Evolutionary conservation across 2,797 vertebrate species (phyloP), one percentile per base, ranked within the genome.

Genomic region (Buceros bicornis): DNA sequence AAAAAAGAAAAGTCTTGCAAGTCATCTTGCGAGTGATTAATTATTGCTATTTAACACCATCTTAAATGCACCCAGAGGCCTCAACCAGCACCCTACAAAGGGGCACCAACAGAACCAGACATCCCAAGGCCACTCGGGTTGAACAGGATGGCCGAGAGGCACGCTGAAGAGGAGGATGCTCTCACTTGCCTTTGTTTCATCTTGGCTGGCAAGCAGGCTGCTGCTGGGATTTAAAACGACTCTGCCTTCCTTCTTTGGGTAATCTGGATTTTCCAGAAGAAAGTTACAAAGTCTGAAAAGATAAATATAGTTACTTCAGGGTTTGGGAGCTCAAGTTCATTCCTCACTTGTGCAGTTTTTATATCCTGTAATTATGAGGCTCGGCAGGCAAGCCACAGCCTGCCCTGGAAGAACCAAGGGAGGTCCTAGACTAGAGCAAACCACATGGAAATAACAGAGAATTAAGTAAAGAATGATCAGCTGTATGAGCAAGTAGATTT

Each of bases 221-320:
- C 99, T 99, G 95, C 97, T 99, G 79, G 98, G 98, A 70, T 98
- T 98, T 93, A 99, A 98, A 91, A 98, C 96, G 61, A 98, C 95
- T 82, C 97, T 97, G 83, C 97, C 98, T 92, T 98, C 98, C 93
- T 98, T 98, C 97, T 98, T 99, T 70, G 99, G 99, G 96, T 99
- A 99, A 95, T 99, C 98, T 57, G 99, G 99, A 87, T 99, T 99
- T 98, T 99, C 99, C 98, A 99, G 98, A 97, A 99, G 98, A 97
- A 99, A 98, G 98, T 99, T 99, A 98, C 99, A 99, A 97, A 99
- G 98, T 90, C 99, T 99, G 96, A 50, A 97, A 97, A 97, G 93
- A 98, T 33, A 98, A 96, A 84, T 6, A 91, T 8, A 29, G 37
- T 86, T 89, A 98, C 17, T 73, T 85, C 79, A 69, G 60, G 8